Conservation (phyloP, 2,888 invertebrate species). For the Dasysyrphus tricinctus region DNA sequence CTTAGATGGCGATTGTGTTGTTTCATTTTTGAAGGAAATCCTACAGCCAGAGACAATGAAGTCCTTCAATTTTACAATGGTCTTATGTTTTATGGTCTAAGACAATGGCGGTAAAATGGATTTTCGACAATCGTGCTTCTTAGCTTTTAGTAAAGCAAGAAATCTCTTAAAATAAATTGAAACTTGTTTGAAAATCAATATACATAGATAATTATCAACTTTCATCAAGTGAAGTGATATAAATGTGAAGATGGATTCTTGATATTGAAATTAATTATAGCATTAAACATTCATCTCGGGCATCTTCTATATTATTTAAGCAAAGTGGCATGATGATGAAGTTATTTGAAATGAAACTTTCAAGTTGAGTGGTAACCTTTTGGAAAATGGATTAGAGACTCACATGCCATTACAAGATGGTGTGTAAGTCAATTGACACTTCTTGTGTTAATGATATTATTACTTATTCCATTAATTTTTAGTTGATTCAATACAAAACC, state of each 20-base stretch:
- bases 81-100: not conserved
- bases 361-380: constrained; percentile 9
- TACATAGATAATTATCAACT: too few relatives aligned
- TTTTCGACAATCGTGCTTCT: not conserved
- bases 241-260: not conserved
- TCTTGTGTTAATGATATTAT: constrained; percentile 1
- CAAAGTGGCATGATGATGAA: not conserved
- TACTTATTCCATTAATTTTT: constrained; percentile 10
- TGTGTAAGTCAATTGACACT: constrained; percentile 6
- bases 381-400: not conserved
- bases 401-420: not conserved
- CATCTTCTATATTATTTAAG: not conserved
- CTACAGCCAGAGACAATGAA: not conserved
- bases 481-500: not conserved
- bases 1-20: not conserved
- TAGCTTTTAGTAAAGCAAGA: not conserved
- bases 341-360: not conserved
- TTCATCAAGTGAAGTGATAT: not conserved
- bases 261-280: constrained; percentile 1
- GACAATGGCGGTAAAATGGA: not conserved
- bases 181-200: constrained; percentile 22
- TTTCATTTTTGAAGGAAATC: not conserved
- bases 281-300: not conserved
- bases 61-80: not conserved
- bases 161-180: not conserved